phyloP scores from a whole-genome alignment of 2,888 invertebrate genomes.

The Diplolepis rosae region DNA sequence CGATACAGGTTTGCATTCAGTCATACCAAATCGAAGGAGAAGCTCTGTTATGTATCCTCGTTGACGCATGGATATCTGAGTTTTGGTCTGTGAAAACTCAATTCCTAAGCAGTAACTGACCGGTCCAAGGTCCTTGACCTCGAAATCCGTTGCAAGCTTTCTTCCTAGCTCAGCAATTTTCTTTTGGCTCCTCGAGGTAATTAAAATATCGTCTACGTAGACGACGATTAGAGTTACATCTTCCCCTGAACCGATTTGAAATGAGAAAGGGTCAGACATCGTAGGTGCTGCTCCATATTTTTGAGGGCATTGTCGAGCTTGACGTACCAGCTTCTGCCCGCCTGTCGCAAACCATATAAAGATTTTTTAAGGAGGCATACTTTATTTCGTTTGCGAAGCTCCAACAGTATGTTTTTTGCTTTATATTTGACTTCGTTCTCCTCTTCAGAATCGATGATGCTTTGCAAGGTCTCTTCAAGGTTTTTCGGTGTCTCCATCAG shows the following conservation, averaged over 20 bases:
- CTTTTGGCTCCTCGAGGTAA: neutral
- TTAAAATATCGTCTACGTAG: slow-evolving; percentile 27
- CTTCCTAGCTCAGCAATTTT: neutral
- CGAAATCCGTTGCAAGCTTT: neutral
- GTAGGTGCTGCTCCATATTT: neutral
- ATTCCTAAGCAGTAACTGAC: neutral
- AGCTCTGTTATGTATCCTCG: neutral
- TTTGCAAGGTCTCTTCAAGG: slow-evolving; percentile 28
- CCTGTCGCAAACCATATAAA: slow-evolving; percentile 3
- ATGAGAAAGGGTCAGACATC: slow-evolving; percentile 2
- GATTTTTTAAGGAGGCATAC: slow-evolving; percentile 25
- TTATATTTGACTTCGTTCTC: neutral
- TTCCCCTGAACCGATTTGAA: slow-evolving; percentile 4
- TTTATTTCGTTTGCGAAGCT: slow-evolving; percentile 13
- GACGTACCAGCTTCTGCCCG: slow-evolving; percentile 22
- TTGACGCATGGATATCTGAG: neutral
- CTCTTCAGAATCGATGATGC: slow-evolving; percentile 9
- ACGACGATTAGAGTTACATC: neutral
- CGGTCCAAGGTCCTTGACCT: slow-evolving; percentile 16
- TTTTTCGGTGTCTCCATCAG: slow-evolving; percentile 42
- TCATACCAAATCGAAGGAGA: slow-evolving; percentile 6
- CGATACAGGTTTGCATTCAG: neutral
- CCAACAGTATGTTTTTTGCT: slow-evolving; percentile 13
- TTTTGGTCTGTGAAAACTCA: neutral
- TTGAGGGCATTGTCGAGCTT: slow-evolving; percentile 12